These are phyloP conservation scores for Dasyornis broadbenti DNA, from an alignment of 2,113 vertebrate genomes.

Conservation along the genomic window DNA sequence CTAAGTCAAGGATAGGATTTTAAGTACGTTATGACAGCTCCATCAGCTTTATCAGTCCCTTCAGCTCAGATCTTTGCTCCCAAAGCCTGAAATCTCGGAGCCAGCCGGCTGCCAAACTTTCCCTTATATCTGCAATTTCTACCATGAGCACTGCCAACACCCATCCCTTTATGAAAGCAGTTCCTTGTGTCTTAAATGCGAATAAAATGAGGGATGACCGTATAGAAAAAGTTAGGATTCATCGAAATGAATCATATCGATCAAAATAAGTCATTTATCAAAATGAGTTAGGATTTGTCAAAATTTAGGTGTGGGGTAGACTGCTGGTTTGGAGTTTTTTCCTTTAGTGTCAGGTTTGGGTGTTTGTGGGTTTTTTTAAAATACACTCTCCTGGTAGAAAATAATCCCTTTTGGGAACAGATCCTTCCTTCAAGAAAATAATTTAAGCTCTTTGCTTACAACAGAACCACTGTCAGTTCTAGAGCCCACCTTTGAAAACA, in stretches of 20 bases:
- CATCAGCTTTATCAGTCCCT: background rate
- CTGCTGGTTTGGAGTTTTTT: fast-evolving
- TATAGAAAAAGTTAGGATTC: background rate
- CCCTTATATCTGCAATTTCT: background rate
- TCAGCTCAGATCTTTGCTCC: background rate
- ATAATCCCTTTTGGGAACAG: background rate
- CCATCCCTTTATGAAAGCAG: background rate
- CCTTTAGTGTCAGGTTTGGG: background rate
- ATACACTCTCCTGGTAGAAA: background rate
- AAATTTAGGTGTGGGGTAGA: background rate
- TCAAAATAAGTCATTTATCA: background rate
- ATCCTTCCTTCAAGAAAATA: background rate
- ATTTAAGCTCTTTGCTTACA: background rate
- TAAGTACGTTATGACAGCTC: background rate
- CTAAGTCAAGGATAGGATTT: background rate
- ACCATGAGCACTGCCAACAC: background rate
- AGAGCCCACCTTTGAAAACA: background rate
- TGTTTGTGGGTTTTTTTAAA: background rate
- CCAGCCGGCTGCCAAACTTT: background rate
- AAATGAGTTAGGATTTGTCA: background rate
- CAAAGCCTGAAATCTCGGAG: background rate
- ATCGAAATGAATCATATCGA: background rate
- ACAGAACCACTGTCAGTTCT: background rate
- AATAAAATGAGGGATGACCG: background rate
- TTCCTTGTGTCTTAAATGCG: background rate